Evolutionary conservation across 2,888 invertebrate genomes (phyloP), one percentile per base, ranked within the genome.

Genomic region (Taenaris catops): DNA sequence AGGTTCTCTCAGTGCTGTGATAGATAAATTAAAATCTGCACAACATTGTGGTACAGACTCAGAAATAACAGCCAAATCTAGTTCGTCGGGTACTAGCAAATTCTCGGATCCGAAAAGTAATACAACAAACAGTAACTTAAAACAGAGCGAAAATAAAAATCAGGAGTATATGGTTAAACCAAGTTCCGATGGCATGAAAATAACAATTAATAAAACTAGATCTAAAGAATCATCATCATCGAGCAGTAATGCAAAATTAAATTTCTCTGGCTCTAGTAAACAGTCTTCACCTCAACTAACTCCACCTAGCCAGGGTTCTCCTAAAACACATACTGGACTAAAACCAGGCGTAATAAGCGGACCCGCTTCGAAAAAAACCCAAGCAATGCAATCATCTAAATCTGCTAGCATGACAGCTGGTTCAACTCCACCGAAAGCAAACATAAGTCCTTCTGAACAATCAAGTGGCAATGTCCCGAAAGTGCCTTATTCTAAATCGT

Each of bases 141-240:
- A 80, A 59, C 41, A 70, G 12, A 70, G 56, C 41, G 78, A 86
- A 46, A 88, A 76, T 38, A 93, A 93, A 74, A 93, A 93, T 61
- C 92, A 93, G 12, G 95, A 95, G 58, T 96, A 96, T 57, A 95
- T 95, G 92, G 94, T 96, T 0, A 96, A 96, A 61, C 93, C 94
- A 8, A 95, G 95, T 61, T 92, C 92, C 7, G 96, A 96, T 53
- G 96, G 96, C 2, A 94, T 97, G 83, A 97, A 96, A 70, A 90
- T 97, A 34, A 97, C 96, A 1, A 96, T 96, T 11, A 96, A 96
- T 59, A 96, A 96, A 80, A 95, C 96, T 0, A 89, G 93, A 55
- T 90, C 91, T 9, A 93, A 94, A 61, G 93, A 94, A 37, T 89
- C 89, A 37, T 89, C 89, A 3, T 32, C 32, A 0, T 90, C 90